These are phyloP conservation scores for Machaerirhynchus nigripectus DNA, from an alignment of 2,113 vertebrate genomes.

Conservation along the genomic window DNA sequence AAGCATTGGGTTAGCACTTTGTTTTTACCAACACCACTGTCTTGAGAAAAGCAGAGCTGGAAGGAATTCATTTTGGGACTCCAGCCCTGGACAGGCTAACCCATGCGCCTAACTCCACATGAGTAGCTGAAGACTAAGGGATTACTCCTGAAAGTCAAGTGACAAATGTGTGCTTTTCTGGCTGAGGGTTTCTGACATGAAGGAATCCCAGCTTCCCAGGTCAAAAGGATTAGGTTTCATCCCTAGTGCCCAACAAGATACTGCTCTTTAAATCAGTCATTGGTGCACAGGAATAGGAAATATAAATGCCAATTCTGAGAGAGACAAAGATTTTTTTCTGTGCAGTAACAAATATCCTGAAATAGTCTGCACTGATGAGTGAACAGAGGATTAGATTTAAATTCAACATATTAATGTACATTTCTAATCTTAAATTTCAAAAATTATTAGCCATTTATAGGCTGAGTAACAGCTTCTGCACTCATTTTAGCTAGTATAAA, in stretches of 20 bases:
- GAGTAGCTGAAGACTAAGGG: neutral
- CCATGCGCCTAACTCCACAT: neutral
- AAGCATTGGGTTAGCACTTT: neutral
- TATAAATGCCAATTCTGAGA: slow-evolving; percentile 14
- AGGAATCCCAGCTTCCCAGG: neutral
- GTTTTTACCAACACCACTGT: neutral
- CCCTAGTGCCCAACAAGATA: neutral
- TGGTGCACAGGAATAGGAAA: neutral
- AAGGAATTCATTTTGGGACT: neutral
- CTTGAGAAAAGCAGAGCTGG: neutral
- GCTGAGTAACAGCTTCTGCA: slow-evolving; percentile 21
- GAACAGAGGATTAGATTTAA: slow-evolving; percentile 34
- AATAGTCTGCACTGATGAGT: neutral
- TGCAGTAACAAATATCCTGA: neutral
- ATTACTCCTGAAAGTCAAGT: neutral
- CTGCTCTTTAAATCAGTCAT: slow-evolving; percentile 20
- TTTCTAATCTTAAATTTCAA: slow-evolving; percentile 52
- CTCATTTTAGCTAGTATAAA: slow-evolving; percentile 17
- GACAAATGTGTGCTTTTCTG: neutral
- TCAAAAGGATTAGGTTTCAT: neutral
- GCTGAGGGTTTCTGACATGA: neutral
- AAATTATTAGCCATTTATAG: slow-evolving; percentile 38
- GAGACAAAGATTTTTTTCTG: neutral
- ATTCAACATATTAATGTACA: slow-evolving; percentile 8
- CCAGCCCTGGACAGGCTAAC: neutral